Evolutionary conservation across 2,797 vertebrate species (phyloP), one percentile per base, ranked within the genome.

Genomic region (Dryobates pubescens): DNA sequence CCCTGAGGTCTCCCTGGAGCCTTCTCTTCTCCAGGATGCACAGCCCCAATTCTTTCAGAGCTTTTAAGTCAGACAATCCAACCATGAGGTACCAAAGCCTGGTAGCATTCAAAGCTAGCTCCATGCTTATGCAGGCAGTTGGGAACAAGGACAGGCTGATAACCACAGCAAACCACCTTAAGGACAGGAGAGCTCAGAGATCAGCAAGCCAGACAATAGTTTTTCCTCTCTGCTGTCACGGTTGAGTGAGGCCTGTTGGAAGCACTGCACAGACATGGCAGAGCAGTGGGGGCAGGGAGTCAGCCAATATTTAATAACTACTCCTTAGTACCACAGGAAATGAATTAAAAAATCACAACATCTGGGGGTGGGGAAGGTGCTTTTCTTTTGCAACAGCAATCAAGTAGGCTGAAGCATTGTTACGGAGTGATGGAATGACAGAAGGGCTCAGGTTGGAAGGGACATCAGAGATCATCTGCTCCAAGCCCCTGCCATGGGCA

Each of bases 291-390:
- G 43, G 70, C 53, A 56, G 36, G 32, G 49, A 93, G 85, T 61
- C 89, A 79, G 94, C 90, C 95, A 95, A 91, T 93, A 95, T 91
- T 95, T 94, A 92, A 92, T 86, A 85, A 75, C 93, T 82, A 93
- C 93, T 92, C 87, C 63, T 87, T 73, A 88, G 59, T n/a, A 72
- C 43, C 23, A 57, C n/a, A 49, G 2, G 2, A 83, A 95, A 83
- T 71, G 84, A 93, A 88, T 77, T 88, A 70, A 89, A 92, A 82
- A 95, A 74, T 6, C 49, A 51, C 0, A 6, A 45, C 45, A 27
- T 68, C 81, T 38, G 8, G 53, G 26, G 0, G 11, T 78, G 22
- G 20, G 22, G 22, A 49, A 49, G 64, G n/a, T 24, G 38, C 7
- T 79, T 82, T 79, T 71, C 43, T 78, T 87, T 64, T 45, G 6